Percentiles rank a stretch among this genome's conserved stretches.
These are phyloP conservation scores for Girardinichthys multiradiatus DNA, from an alignment of 2,113 vertebrate genomes.

Conservation along the genomic window DNA sequence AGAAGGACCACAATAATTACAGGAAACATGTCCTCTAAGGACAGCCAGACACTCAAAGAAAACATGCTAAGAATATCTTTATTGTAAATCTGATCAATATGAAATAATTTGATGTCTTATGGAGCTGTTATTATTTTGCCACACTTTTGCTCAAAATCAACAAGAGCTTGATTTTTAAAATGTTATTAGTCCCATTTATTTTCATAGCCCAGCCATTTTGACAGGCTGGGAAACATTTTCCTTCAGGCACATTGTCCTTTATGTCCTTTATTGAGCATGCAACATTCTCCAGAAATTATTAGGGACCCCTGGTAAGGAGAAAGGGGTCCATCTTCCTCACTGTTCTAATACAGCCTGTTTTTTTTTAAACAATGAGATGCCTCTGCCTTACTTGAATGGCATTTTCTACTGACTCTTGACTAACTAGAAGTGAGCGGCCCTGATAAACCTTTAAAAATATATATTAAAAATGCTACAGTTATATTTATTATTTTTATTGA, in stretches of 20 bases:
- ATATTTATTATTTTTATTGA: not conserved
- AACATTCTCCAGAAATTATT: not conserved
- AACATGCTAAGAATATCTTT: slow-evolving; percentile 28
- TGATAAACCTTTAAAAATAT: not conserved
- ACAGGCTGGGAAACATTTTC: slow-evolving; percentile 14
- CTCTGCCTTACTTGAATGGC: too few species aligned
- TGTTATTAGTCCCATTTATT: slow-evolving; percentile 35
- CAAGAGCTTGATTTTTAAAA: slow-evolving; percentile 21
- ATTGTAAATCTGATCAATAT: slow-evolving; percentile 18
- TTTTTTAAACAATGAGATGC: too few species aligned
- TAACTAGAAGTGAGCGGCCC: too few species aligned
- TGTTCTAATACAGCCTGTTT: too few species aligned
- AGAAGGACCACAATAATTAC: slow-evolving; percentile 52
- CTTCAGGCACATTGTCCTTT: slow-evolving; percentile 14
- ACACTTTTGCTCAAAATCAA: slow-evolving; percentile 32
- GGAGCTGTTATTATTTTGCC: slow-evolving; percentile 26
- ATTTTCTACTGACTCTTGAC: not conserved
- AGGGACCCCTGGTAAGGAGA: too few species aligned
- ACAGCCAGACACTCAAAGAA: slow-evolving; percentile 32
- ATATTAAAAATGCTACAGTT: not conserved
- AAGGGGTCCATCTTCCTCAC: too few species aligned
- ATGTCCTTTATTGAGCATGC: slow-evolving; percentile 17
- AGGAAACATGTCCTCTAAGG: slow-evolving; percentile 39
- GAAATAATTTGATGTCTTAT: slow-evolving; percentile 11
- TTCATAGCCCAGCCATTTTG: slow-evolving; percentile 6